Conservation (phyloP, 2,888 invertebrate species). For the Megaustenia siamemsis region DNA sequence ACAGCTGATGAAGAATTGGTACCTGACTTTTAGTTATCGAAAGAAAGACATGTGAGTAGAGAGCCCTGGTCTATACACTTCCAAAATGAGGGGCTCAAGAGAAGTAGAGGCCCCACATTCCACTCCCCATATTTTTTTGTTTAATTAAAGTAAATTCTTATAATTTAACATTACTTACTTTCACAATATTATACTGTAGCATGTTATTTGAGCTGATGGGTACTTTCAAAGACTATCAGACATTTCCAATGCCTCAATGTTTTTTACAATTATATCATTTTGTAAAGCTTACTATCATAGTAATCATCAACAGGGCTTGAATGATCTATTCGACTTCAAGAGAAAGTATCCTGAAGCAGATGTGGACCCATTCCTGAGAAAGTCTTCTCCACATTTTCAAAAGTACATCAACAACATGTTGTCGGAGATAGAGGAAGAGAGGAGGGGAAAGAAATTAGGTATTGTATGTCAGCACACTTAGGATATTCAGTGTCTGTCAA, state of each 20-base stretch:
- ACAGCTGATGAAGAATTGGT: neutral
- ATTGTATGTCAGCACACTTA: no score
- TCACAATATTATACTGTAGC: no score
- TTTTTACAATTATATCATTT: neutral
- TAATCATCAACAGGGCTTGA: slow-evolving; percentile 84
- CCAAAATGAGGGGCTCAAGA: no score
- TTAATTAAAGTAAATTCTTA: no score
- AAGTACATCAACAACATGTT: slow-evolving; percentile 91
- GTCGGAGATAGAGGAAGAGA: slow-evolving; percentile 83
- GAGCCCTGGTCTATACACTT: no score
- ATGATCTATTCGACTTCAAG: slow-evolving; percentile 89
- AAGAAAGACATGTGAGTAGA: neutral
- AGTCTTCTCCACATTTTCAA: slow-evolving; percentile 91
- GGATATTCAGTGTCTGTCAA: no score
- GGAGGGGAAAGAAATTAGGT: slow-evolving; percentile 58
- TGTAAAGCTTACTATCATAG: neutral
- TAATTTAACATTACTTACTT: no score
- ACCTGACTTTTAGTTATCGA: neutral
- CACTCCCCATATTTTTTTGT: no score
- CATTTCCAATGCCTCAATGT: neutral
- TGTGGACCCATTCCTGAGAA: slow-evolving; percentile 90
- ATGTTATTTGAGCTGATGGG: no score
- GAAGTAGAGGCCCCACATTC: no score
- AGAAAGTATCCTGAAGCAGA: slow-evolving; percentile 91
- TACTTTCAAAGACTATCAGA: neutral